Percentiles rank a stretch among this genome's conserved stretches.
phyloP scores from a whole-genome alignment of 2,113 vertebrate species.

The Chiloscyllium plagiosum region DNA sequence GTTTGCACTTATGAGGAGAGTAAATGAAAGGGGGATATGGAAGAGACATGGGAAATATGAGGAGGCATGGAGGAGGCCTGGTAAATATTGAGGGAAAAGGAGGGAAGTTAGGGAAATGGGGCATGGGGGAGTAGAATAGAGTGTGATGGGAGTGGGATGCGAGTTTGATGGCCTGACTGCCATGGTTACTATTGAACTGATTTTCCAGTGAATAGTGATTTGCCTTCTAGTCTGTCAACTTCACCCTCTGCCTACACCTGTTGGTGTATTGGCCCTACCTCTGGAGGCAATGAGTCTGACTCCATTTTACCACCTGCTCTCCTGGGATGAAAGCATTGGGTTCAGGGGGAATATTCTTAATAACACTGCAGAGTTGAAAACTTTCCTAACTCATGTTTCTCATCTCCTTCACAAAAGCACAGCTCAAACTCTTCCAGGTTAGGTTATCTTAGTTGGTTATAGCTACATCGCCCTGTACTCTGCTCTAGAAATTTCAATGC shows the following conservation, averaged over 20 bases:
- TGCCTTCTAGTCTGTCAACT: background rate
- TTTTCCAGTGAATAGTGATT: background rate
- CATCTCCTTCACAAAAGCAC: background rate
- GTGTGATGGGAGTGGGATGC: too few species aligned
- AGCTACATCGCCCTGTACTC: background rate
- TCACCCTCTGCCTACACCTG: background rate
- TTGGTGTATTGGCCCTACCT: background rate
- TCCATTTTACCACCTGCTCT: background rate
- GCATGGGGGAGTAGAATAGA: background rate
- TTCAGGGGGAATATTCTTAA: background rate
- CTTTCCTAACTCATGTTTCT: background rate
- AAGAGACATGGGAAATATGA: background rate
- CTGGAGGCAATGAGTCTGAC: too few species aligned
- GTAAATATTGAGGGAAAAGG: background rate
- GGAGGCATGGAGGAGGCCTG: background rate
- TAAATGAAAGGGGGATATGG: background rate
- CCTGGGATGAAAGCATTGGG: background rate
- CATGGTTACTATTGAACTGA: background rate
- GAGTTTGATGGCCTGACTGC: background rate
- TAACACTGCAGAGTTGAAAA: background rate
- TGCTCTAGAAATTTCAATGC: background rate
- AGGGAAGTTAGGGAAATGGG: background rate
- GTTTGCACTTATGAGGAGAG: background rate
- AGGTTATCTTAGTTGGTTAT: background rate
- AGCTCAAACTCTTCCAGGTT: background rate